phyloP scores from a whole-genome alignment of 2,888 invertebrate genomes.

The Lycaena phlaeas region DNA sequence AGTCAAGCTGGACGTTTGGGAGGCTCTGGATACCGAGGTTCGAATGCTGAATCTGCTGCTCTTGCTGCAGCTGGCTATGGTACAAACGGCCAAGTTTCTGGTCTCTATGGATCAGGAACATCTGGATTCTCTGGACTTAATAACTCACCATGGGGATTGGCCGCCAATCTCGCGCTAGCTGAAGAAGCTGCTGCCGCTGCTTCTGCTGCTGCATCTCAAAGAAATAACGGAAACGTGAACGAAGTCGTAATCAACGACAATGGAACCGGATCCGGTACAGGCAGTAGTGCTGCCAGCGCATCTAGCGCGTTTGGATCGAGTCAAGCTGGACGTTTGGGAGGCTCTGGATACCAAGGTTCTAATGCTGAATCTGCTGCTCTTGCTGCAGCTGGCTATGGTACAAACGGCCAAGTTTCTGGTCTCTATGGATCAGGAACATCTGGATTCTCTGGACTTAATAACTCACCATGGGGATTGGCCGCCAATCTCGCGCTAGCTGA shows the following conservation, averaged over 20 bases:
- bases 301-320: slow-evolving; percentile 3
- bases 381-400: background rate
- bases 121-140: too few species aligned
- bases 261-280: slow-evolving; percentile 7
- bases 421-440: too few species aligned
- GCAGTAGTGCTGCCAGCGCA: slow-evolving; percentile 8
- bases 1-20: too few species aligned
- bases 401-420: background rate
- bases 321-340: background rate
- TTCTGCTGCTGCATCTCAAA: slow-evolving; percentile 5
- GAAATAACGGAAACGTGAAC: background rate
- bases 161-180: too few species aligned
- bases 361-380: background rate
- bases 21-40: too few species aligned
- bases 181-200: too few species aligned
- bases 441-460: background rate
- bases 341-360: background rate
- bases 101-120: background rate
- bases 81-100: too few species aligned
- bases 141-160: too few species aligned
- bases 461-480: background rate
- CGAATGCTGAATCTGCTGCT: too few species aligned
- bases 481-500: too few species aligned
- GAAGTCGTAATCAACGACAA: slow-evolving; percentile 1
- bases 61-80: too few species aligned